Evolutionary conservation across 2,113 vertebrate genomes (phyloP).

Genomic region (Anarrhichthys ocellatus): DNA sequence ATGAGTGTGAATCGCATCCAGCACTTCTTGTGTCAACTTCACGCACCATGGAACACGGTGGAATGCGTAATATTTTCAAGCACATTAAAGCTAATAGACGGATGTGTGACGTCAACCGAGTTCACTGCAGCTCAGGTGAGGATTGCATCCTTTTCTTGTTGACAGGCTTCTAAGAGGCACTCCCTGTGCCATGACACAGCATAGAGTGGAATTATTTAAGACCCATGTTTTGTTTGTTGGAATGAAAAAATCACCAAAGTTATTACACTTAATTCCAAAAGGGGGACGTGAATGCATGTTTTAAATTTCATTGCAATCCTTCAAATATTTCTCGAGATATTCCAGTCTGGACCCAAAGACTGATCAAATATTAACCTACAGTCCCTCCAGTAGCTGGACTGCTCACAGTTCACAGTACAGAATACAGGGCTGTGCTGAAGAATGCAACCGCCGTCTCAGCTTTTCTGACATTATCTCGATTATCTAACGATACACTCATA

Average conservation of each 20-base stretch:
- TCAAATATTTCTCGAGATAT: too few relatives aligned
- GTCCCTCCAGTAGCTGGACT: not conserved
- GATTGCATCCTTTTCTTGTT: not conserved
- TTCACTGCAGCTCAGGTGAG: not conserved
- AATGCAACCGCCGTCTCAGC: not conserved
- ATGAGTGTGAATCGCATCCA: conserved; percentile 7
- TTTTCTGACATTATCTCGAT: not conserved
- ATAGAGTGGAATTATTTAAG: not conserved
- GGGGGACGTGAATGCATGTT: too few relatives aligned
- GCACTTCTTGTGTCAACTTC: not conserved
- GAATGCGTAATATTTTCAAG: not conserved
- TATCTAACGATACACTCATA: not conserved
- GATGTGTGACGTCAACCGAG: not conserved
- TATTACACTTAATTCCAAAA: too few relatives aligned
- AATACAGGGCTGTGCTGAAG: not conserved
- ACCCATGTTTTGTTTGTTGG: too few relatives aligned
- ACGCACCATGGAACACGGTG: not conserved
- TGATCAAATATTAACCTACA: not conserved
- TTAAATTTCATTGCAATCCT: too few relatives aligned
- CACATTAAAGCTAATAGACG: not conserved
- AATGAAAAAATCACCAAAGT: too few relatives aligned
- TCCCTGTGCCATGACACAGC: not conserved
- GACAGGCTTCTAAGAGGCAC: not conserved
- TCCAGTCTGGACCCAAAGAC: too few relatives aligned
- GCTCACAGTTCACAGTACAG: not conserved